phyloP scores from a whole-genome alignment of 1,140 invertebrate species.

The Eriosoma lanigerum region DNA sequence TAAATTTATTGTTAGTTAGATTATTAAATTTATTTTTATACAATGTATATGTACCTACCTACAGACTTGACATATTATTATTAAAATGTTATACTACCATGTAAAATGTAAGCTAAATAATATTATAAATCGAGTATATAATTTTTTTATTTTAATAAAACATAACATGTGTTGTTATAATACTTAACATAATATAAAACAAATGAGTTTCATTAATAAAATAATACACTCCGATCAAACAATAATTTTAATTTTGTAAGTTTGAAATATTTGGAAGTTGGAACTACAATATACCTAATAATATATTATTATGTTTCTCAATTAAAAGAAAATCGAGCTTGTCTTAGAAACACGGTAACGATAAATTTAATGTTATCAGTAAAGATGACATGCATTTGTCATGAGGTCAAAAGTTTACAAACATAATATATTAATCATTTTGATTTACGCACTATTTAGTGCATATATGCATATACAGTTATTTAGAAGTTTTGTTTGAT shows the following conservation, averaged over 20 bases:
- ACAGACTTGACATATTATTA: no score
- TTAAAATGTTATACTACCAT: no score
- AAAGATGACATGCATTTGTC: conserved; percentile 20
- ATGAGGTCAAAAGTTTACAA: conserved; percentile 26
- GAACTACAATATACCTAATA: background rate
- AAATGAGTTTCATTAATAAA: no score
- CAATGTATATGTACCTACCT: no score
- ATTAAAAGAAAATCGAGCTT: background rate
- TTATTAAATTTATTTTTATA: no score
- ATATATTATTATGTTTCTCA: background rate
- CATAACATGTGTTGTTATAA: no score
- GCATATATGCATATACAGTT: background rate
- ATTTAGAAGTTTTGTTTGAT: conserved; percentile 13
- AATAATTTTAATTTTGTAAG: background rate
- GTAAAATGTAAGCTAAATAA: no score
- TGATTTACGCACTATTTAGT: conserved; percentile 34
- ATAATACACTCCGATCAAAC: no score
- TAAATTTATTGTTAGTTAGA: no score
- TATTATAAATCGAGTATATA: no score
- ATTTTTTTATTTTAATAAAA: no score
- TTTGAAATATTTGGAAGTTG: background rate
- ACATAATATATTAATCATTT: conserved; percentile 33
- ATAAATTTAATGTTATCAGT: conserved; percentile 9
- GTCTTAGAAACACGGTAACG: background rate
- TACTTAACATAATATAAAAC: no score